Evolutionary conservation across 2,113 vertebrate species (phyloP), one percentile per base, ranked within the genome.

Genomic region (Cololabis saira): DNA sequence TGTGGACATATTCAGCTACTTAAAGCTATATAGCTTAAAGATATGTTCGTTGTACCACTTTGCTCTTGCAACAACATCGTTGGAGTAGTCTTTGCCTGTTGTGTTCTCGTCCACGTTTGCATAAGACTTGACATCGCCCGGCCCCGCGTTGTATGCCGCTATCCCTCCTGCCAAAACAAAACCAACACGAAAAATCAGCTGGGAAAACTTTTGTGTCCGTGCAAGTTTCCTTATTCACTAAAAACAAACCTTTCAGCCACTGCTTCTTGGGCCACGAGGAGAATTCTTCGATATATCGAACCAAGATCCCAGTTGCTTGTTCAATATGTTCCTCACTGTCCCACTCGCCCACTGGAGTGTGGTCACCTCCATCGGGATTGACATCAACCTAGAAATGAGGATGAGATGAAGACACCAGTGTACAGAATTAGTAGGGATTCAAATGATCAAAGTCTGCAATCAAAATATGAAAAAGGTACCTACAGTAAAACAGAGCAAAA

Each of bases 61-160:
- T 44, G 86, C 79, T 71, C 84, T 82, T 73, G 74, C 79, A 45
- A 76, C 74, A 4, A 86, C 82, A 14, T 90, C 82, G 45, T 73
- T 86, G 64, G 82, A 42, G 19, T 82, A 81, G 57, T 90, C 83
- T 30, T 0, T 0, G 1, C 83, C 67, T 14, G 74, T 75, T 11
- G 82, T 85, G 0, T 7, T 0, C 0, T 0, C 16, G 33, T 87
- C 87, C 49, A 84, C 60, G 0, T 22, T 0, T 0, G 19, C 24
- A 19, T 66, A 53, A 30, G 67, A 61, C 5, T 33, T 3, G 9
- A 86, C 69, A 0, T 14, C 75, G 21, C 12, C 0, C 14, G 49
- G 49, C 0, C 85, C 84, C 19, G 30, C 27, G 2, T 82, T 89
- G 80, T 85, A 89, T 48, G 84, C 80, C 2, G 86, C 80, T 11